Percentiles rank a stretch among this genome's conserved stretches.
Evolutionary conservation across 2,888 invertebrate genomes (phyloP).

Genomic region (Eretmocerus hayati): DNA sequence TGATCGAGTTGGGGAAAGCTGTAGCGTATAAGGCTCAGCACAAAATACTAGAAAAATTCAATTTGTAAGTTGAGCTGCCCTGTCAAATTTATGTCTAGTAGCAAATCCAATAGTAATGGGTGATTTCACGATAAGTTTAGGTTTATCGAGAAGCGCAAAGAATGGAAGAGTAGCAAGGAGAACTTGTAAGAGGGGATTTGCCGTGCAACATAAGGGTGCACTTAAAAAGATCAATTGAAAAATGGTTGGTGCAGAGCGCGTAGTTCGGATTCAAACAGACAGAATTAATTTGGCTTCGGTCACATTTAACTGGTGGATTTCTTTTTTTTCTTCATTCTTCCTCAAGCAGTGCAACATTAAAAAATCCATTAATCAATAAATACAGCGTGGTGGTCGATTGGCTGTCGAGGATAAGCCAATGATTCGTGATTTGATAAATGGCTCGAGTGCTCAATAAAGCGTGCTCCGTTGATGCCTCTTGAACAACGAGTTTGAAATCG

Average conservation of each 20-base stretch:
- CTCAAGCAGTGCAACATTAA: background rate
- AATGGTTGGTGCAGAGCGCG: slow-evolving; percentile 4
- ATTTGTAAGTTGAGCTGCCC: slow-evolving; percentile 7
- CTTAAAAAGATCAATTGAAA: slow-evolving; percentile 24
- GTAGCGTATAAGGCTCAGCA: too few relatives aligned
- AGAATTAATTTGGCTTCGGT: slow-evolving; percentile 18
- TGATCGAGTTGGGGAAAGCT: too few relatives aligned
- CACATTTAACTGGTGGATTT: slow-evolving; percentile 9
- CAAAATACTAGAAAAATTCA: too few relatives aligned
- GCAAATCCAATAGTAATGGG: slow-evolving; percentile 13
- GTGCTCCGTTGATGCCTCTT: background rate
- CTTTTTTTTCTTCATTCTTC: slow-evolving; percentile 1
- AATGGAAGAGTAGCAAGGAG: background rate
- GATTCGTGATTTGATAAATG: slow-evolving; percentile 23
- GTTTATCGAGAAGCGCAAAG: background rate
- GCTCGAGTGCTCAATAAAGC: background rate
- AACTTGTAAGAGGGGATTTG: background rate
- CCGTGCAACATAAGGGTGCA: slow-evolving; percentile 17
- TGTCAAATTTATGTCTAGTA: slow-evolving; percentile 16
- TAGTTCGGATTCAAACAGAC: slow-evolving; percentile 5
- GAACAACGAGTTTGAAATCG: background rate
- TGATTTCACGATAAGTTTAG: slow-evolving; percentile 21
- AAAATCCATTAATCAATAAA: slow-evolving; percentile 20
- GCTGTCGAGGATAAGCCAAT: slow-evolving; percentile 19
- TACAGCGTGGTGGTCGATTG: slow-evolving; percentile 19